phyloP scores from a whole-genome alignment of 2,888 invertebrate genomes.

The Phyllotreta striolata region DNA sequence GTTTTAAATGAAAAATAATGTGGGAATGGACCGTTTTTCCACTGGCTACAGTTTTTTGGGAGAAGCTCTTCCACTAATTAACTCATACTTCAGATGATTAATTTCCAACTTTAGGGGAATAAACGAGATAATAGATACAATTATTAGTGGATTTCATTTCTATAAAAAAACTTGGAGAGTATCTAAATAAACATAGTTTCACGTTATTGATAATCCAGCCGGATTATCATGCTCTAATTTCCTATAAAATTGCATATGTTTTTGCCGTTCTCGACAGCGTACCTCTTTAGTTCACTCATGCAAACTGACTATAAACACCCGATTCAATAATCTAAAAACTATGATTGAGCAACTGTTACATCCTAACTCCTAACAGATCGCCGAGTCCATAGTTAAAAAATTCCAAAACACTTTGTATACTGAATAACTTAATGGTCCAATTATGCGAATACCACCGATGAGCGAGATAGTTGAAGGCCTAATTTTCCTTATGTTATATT shows the following conservation, averaged over 20 bases:
- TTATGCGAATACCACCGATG: too few species aligned
- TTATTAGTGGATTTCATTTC: too few species aligned
- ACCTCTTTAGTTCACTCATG: constrained; percentile 12
- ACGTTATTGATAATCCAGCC: constrained; percentile 7
- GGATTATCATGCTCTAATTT: constrained; percentile 17
- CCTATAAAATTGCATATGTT: constrained; percentile 15
- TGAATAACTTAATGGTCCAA: too few species aligned
- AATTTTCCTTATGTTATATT: too few species aligned
- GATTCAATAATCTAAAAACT: constrained; percentile 13
- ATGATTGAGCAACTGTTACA: constrained; percentile 11
- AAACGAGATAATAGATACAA: neutral
- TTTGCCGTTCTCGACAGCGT: constrained; percentile 10
- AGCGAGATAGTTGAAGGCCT: too few species aligned
- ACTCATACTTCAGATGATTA: too few species aligned
- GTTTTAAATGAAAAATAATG: constrained; percentile 32
- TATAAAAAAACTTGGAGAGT: too few species aligned
- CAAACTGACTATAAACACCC: constrained; percentile 20
- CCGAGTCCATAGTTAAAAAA: too few species aligned
- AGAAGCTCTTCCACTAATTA: neutral
- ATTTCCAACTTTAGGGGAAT: too few species aligned
- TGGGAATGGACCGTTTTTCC: constrained; percentile 27
- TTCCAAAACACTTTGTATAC: too few species aligned
- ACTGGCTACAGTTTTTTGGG: constrained; percentile 12
- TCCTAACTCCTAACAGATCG: too few species aligned
- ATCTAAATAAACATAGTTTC: too few species aligned